phyloP scores from a whole-genome alignment of 2,113 vertebrate species.

The Calyptomena viridis region DNA sequence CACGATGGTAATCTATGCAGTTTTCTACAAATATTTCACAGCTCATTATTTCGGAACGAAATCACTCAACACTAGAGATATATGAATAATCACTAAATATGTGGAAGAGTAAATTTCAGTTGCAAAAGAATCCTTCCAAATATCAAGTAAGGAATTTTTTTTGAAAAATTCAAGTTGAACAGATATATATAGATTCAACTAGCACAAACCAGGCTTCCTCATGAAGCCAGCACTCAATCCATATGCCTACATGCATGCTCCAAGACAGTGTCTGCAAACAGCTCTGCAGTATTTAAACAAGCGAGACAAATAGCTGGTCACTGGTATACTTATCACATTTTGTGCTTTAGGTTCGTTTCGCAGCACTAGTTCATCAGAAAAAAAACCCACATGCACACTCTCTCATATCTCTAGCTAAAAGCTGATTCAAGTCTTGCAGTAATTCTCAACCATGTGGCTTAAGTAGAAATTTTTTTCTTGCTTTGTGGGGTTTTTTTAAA shows the following conservation, averaged over 20 bases:
- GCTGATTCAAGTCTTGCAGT: background rate
- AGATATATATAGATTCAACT: background rate
- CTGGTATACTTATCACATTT: background rate
- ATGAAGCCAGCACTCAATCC: background rate
- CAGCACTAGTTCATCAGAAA: background rate
- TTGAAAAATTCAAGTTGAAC: background rate
- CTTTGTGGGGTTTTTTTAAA: rapidly evolving
- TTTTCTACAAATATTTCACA: background rate
- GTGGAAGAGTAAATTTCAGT: background rate
- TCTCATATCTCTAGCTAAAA: background rate
- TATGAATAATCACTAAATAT: background rate
- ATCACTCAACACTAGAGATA: background rate
- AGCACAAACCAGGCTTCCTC: background rate
- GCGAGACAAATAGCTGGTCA: background rate
- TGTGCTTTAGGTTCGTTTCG: background rate
- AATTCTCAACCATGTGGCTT: background rate
- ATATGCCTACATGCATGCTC: background rate
- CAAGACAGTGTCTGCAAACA: background rate
- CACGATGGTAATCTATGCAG: background rate
- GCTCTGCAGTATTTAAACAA: background rate
- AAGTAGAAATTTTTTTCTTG: background rate
- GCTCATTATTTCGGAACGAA: background rate
- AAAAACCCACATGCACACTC: rapidly evolving
- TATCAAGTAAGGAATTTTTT: background rate
- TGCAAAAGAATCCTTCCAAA: background rate